phyloP scores from a whole-genome alignment of 2,113 vertebrate species.

The Stigmatopora nigra region DNA sequence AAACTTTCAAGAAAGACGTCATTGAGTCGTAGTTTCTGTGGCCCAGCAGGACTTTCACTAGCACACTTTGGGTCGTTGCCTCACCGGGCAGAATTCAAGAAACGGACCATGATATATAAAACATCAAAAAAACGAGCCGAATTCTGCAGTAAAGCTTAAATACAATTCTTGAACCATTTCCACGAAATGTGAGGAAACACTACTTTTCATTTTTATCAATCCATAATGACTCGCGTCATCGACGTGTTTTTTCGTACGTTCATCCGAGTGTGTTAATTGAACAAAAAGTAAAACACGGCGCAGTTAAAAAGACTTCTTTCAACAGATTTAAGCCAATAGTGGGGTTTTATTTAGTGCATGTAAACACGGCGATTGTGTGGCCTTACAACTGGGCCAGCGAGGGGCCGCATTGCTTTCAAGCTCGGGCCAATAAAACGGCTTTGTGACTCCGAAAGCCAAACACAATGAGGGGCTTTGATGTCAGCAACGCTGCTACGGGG shows the following conservation, averaged over 20 bases:
- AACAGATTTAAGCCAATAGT: background rate
- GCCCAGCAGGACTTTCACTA: slow-evolving; percentile 22
- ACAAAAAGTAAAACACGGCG: background rate
- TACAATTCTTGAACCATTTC: background rate
- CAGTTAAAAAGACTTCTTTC: background rate
- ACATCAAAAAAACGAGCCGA: background rate
- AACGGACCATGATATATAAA: slow-evolving; percentile 21
- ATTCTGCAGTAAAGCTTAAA: background rate
- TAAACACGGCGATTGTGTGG: slow-evolving; percentile 45
- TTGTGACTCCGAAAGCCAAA: slow-evolving; percentile 55
- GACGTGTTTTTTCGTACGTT: background rate
- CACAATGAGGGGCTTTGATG: slow-evolving; percentile 71
- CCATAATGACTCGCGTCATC: background rate
- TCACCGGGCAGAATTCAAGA: slow-evolving; percentile 22
- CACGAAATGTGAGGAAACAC: background rate
- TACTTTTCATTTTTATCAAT: background rate
- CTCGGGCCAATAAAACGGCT: slow-evolving; percentile 59
- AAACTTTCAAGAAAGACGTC: background rate
- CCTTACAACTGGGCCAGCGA: slow-evolving; percentile 31
- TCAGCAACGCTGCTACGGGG: slow-evolving; percentile 56
- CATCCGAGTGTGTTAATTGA: background rate
- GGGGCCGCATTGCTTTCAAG: slow-evolving; percentile 53
- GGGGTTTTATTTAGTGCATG: background rate
- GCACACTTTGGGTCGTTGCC: slow-evolving; percentile 16
- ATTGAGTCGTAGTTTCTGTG: slow-evolving; percentile 5